A percentile compares a stretch with the other conserved stretches of the same genome.
phyloP scores from a whole-genome alignment of 2,113 vertebrate genomes.

The Zapus hudsonius region DNA sequence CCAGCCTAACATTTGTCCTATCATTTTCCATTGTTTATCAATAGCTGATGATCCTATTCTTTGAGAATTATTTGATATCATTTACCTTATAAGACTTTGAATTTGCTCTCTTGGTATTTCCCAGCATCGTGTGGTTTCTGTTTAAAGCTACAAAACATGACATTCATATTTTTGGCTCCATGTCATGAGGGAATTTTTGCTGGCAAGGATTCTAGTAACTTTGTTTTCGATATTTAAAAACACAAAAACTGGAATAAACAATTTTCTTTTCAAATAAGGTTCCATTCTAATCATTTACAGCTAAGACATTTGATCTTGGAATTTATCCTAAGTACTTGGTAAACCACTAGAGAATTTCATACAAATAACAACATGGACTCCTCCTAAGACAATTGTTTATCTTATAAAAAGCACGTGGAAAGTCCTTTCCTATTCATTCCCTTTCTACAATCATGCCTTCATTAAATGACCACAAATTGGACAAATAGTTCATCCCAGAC shows the following conservation, averaged over 20 bases:
- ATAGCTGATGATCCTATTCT: neutral
- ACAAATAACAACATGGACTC: neutral
- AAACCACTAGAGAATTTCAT: neutral
- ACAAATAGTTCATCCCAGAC: neutral
- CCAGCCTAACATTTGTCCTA: neutral
- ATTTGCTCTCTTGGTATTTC: conserved; percentile 21
- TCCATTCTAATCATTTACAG: neutral
- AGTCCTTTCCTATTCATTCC: neutral
- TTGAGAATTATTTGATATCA: conserved; percentile 34
- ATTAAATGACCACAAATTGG: rapidly evolving
- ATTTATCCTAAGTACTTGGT: neutral
- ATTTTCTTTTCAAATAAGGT: neutral
- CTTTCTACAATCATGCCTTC: neutral
- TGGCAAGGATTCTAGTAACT: neutral
- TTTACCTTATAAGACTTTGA: conserved; percentile 52
- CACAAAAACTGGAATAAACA: neutral
- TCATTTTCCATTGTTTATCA: neutral
- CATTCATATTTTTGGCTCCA: conserved; percentile 19
- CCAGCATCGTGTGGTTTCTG: conserved; percentile 54
- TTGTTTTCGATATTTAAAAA: neutral
- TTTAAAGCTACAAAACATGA: conserved; percentile 56
- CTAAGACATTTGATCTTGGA: neutral
- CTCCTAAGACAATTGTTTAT: neutral
- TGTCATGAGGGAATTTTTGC: conserved; percentile 36
- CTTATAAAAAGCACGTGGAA: neutral